Base-by-base conservation (phyloP, 2,888 invertebrate genomes). In the Hydroisotoma schaefferi region DNA sequence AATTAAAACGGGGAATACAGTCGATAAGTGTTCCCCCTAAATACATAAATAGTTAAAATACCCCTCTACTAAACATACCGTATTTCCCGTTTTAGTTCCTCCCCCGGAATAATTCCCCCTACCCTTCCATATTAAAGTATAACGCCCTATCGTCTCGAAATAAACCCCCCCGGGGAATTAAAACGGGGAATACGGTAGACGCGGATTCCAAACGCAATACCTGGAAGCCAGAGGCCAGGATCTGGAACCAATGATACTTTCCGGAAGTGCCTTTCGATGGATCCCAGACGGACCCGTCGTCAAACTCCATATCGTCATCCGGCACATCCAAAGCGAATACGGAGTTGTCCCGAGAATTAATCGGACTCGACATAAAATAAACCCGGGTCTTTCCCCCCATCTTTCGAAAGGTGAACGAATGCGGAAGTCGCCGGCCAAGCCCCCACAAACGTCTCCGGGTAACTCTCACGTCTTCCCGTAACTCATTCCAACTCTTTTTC, bases 331-430 rank as follows among this genome's bases (percentile, higher is more conserved):
- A 63, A 29, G 71, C 70, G 52, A 68, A 71, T 0, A 73, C 49
- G 15, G 70, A 94, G 2, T 90, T 90, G 77, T 94, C 94, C 85
- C 92, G 89, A 18, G 89, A 88, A 74, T 89, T 90, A 53, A 87
- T 87, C 0, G 90, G 90, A 23, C 89, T 88, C 71, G 91, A 87
- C 63, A 95, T 81, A 76, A 94, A 95, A 77, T 94, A 95, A 73
- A 94, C 86, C 74, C 93, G 83, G 12, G 85, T 88, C 78, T 64
- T 66, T 23, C 64, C 71, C 55, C 84, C 82, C 37, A 91, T 80
- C 26, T 84, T 84, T 59, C 90, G 83, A 78, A 92, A 92, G 29
- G 87, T 85, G 70, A 92, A 85, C 49, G 87, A 87, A 72, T 86
- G 86, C 1, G 92, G 92, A 22, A 90, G 86, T 82, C 89, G 87